Conservation (phyloP, 2,797 vertebrate genomes). For the Ctenochaetus hawaiiensis region DNA sequence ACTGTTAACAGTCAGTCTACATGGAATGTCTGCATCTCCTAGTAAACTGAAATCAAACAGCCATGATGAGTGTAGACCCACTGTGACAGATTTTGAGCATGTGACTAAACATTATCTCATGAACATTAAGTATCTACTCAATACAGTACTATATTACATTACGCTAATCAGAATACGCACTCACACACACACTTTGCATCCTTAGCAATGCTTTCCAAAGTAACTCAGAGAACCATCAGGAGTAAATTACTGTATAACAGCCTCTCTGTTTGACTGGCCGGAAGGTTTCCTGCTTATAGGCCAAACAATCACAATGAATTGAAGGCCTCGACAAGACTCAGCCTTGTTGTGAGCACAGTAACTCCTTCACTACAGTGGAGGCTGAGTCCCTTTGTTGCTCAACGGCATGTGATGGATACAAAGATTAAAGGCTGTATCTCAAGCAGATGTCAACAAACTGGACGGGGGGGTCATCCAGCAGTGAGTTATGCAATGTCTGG, state of each 20-base stretch:
- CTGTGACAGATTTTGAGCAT: too few relatives aligned
- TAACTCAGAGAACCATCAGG: conserved; percentile 8
- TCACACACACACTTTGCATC: neutral
- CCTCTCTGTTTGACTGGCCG: conserved; percentile 23
- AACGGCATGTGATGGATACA: conserved; percentile 40
- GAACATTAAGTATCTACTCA: too few relatives aligned
- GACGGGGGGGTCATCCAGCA: conserved; percentile 16
- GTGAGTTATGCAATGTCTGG: conserved; percentile 68
- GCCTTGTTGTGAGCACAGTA: conserved; percentile 55
- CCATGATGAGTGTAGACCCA: too few relatives aligned
- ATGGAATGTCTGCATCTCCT: too few relatives aligned
- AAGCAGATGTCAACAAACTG: conserved; percentile 61
- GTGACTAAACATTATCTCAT: too few relatives aligned
- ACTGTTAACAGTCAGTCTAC: too few relatives aligned
- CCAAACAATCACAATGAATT: conserved; percentile 5
- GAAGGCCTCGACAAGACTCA: conserved; percentile 24
- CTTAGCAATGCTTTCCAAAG: neutral
- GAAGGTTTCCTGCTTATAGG: conserved; percentile 55
- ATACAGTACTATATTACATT: too few relatives aligned
- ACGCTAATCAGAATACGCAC: too few relatives aligned
- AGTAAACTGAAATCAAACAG: too few relatives aligned
- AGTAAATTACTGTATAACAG: conserved; percentile 25
- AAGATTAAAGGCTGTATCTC: conserved; percentile 61
- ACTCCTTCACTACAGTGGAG: conserved; percentile 19
- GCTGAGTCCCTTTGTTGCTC: conserved; percentile 14